These are phyloP conservation scores for Chloropsis cyanopogon DNA, from an alignment of 2,113 vertebrate species.

Conservation along the genomic window DNA sequence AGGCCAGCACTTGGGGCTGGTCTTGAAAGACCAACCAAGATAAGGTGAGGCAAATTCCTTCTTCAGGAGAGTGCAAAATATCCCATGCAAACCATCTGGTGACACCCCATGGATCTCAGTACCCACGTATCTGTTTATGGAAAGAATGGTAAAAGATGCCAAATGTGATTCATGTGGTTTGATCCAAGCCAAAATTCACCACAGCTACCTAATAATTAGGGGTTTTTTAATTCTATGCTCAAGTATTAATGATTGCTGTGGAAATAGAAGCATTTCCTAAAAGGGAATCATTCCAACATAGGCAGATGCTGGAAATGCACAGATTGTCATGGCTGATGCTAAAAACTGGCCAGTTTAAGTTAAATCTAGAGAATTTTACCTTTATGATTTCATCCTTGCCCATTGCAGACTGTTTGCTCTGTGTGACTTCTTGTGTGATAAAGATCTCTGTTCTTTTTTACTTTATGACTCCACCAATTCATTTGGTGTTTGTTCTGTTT, in stretches of 20 bases:
- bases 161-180: neutral
- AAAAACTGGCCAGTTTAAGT: neutral
- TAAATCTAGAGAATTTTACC: neutral
- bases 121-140: neutral
- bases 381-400: neutral
- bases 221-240: accelerated
- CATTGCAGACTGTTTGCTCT: neutral
- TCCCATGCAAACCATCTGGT: neutral
- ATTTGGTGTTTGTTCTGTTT: neutral
- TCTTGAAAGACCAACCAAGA: neutral
- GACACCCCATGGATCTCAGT: too few species aligned
- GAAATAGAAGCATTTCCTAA: neutral
- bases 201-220: neutral
- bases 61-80: neutral
- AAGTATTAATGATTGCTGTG: neutral
- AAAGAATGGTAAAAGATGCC: neutral
- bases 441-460: neutral
- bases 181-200: neutral
- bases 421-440: neutral
- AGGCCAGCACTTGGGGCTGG: neutral
- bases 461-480: neutral
- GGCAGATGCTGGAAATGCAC: neutral
- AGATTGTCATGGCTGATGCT: neutral
- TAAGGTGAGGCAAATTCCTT: neutral
- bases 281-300: neutral